These are phyloP conservation scores for Vidua macroura DNA, from an alignment of 2,113 vertebrate species.

Conservation along the genomic window DNA sequence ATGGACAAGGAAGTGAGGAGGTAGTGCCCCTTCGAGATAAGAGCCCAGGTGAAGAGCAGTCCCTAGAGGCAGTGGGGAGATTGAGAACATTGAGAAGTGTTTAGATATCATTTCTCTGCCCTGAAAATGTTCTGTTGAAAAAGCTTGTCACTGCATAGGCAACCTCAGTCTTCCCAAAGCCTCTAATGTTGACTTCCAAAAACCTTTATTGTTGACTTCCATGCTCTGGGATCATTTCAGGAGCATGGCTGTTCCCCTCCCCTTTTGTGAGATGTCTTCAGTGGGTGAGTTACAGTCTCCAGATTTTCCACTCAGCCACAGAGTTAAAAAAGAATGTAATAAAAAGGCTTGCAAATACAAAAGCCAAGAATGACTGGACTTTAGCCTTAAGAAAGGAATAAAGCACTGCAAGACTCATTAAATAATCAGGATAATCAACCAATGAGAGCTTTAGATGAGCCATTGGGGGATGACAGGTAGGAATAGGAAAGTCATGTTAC, in stretches of 20 bases:
- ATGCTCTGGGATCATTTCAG: neutral
- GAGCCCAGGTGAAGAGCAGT: neutral
- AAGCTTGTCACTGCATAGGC: neutral
- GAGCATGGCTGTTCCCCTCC: fast-evolving
- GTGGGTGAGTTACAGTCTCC: neutral
- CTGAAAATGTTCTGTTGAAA: neutral
- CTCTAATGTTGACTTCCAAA: neutral
- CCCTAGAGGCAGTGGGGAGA: neutral
- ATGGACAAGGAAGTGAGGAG: neutral
- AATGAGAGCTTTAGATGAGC: neutral
- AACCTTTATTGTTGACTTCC: neutral
- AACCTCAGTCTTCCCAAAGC: neutral
- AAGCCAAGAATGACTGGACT: neutral
- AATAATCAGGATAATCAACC: neutral
- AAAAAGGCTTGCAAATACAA: neutral
- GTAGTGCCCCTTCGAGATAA: neutral
- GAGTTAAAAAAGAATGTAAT: neutral
- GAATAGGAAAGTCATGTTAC: neutral
- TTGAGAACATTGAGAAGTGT: neutral
- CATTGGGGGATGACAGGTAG: neutral
- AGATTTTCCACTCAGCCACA: neutral
- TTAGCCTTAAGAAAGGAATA: neutral
- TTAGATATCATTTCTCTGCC: neutral
- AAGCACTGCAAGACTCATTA: neutral
- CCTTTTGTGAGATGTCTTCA: neutral